Evolutionary conservation across 2,888 invertebrate species (phyloP).

Genomic region (Napeogenes sylphis): DNA sequence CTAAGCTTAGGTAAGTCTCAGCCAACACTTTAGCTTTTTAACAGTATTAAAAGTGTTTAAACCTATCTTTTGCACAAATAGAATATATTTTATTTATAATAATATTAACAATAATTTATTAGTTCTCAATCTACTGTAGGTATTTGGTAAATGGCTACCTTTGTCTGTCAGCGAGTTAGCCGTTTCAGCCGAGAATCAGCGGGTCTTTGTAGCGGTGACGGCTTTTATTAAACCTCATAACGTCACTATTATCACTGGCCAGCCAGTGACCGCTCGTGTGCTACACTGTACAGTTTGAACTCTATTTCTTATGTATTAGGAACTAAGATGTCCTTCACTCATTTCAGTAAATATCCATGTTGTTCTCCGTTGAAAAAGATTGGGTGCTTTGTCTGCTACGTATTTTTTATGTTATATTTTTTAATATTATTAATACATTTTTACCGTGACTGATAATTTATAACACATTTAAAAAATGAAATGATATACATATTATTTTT

Average conservation of each 20-base stretch:
- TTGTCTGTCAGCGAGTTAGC: constrained; percentile 21
- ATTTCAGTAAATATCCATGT: not conserved
- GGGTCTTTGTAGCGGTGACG: constrained; percentile 8
- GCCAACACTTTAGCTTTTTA: too few relatives aligned
- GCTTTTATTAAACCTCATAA: constrained; percentile 15
- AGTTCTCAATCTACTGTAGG: too few relatives aligned
- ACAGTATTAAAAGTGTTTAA: too few relatives aligned
- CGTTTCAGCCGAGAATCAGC: constrained; percentile 14
- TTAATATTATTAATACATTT: too few relatives aligned
- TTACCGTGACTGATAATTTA: too few relatives aligned
- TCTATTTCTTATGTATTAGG: constrained; percentile 8
- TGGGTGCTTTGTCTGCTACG: constrained; percentile 11
- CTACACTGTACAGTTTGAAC: constrained; percentile 5
- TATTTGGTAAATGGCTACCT: not conserved
- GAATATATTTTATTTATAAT: too few relatives aligned
- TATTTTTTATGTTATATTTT: constrained; percentile 11
- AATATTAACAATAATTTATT: too few relatives aligned
- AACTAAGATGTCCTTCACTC: not conserved
- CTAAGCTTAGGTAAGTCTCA: too few relatives aligned
- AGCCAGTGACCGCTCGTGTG: not conserved
- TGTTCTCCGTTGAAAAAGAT: constrained; percentile 12
- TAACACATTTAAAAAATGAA: too few relatives aligned
- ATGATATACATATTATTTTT: too few relatives aligned
- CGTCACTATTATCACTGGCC: not conserved
- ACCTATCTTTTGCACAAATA: too few relatives aligned